Percentiles rank a stretch among this genome's conserved stretches.
phyloP scores from a whole-genome alignment of 2,797 vertebrate species.

The Poeciliopsis turneri region DNA sequence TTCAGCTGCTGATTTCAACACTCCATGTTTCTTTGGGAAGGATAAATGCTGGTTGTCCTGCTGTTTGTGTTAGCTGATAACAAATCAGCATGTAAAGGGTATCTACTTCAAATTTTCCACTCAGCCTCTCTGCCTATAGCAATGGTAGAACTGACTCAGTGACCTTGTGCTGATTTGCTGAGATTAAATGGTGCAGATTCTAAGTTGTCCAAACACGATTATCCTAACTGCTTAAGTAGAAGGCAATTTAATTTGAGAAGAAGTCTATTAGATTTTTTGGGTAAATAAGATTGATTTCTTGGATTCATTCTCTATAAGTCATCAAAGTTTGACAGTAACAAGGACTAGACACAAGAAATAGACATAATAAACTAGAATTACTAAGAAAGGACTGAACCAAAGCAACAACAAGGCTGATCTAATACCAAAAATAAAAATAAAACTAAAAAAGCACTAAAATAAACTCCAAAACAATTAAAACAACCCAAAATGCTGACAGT shows the following conservation, averaged over 20 bases:
- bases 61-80: conserved; percentile 57
- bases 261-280: neutral
- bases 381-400: no score
- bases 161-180: neutral
- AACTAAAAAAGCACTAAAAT: no score
- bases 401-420: no score
- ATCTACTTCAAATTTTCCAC: conserved; percentile 48
- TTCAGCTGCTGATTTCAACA: conserved; percentile 24
- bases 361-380: no score
- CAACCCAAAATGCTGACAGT: neutral
- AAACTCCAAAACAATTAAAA: neutral
- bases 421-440: no score
- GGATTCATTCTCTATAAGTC: neutral
- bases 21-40: conserved; percentile 24
- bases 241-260: neutral
- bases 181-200: neutral
- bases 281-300: neutral
- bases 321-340: neutral
- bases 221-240: neutral
- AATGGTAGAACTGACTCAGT: neutral
- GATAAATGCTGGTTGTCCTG: conserved; percentile 58
- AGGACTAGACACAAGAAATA: neutral
- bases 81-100: conserved; percentile 32
- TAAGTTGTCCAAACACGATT: neutral
- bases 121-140: neutral